These are phyloP conservation scores for Myotis pilosus DNA, from an alignment of 2,797 vertebrate genomes.

Conservation along the genomic window DNA sequence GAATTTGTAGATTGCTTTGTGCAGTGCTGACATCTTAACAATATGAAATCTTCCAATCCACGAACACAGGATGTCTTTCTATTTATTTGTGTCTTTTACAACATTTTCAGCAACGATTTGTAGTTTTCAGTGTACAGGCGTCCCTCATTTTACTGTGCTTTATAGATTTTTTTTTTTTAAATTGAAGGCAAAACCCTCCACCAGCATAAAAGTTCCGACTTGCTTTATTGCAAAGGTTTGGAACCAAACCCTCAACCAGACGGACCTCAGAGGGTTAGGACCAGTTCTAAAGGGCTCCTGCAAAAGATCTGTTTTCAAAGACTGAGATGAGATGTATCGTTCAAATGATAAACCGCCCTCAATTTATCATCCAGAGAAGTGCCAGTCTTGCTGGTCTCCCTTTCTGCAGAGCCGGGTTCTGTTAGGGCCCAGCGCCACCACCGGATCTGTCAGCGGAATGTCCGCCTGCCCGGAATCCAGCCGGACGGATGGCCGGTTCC, in stretches of 20 bases:
- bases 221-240: not conserved
- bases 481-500: not conserved
- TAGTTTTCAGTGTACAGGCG: not conserved
- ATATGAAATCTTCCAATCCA: not conserved
- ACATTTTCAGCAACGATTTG: not conserved
- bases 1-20: not conserved
- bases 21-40: not conserved
- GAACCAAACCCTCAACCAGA: not conserved
- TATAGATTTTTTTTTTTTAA: not conserved
- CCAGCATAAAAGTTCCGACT: not conserved
- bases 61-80: not conserved
- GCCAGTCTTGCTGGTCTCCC: not conserved
- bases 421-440: not conserved
- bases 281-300: not conserved
- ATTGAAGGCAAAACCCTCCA: not conserved
- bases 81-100: not conserved
- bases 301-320: not conserved
- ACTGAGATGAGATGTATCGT: not conserved
- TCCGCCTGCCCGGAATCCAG: not conserved
- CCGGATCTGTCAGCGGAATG: not conserved
- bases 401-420: not conserved
- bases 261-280: not conserved
- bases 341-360: not conserved
- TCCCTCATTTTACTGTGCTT: not conserved
- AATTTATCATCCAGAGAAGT: not conserved